These are phyloP conservation scores for Brachypodius melanocephalos DNA, from an alignment of 2,113 vertebrate species.

Conservation along the genomic window DNA sequence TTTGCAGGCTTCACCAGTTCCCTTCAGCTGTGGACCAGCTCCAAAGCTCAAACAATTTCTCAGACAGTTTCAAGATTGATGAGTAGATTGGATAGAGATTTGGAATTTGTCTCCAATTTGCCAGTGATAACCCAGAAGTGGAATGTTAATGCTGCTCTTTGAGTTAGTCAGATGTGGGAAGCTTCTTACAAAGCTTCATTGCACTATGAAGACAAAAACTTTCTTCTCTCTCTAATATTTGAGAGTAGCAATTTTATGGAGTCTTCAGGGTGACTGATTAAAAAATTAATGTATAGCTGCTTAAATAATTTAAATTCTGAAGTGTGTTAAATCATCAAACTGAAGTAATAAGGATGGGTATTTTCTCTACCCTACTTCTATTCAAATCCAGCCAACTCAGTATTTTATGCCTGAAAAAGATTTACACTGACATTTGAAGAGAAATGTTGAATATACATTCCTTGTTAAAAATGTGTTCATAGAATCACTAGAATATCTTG, in stretches of 20 bases:
- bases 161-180: not conserved
- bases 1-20: not conserved
- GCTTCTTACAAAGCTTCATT: not conserved
- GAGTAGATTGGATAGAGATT: not conserved
- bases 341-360: not conserved
- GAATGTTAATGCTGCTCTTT: not conserved
- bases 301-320: not conserved
- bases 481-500: not conserved
- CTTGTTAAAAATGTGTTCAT: not conserved
- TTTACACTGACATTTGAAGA: not conserved
- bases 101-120: not conserved
- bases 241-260: not conserved
- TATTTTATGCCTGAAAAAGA: not conserved
- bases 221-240: not conserved
- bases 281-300: not conserved
- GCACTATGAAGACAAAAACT: not conserved
- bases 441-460: not conserved
- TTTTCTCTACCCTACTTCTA: not conserved
- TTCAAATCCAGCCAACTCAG: not conserved
- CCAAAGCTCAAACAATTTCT: not conserved
- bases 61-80: not conserved
- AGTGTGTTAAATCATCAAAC: not conserved
- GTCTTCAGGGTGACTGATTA: not conserved
- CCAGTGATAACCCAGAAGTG: not conserved
- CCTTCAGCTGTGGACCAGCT: not conserved